Conservation (phyloP, 2,113 vertebrate species). For the Platichthys flesus region DNA sequence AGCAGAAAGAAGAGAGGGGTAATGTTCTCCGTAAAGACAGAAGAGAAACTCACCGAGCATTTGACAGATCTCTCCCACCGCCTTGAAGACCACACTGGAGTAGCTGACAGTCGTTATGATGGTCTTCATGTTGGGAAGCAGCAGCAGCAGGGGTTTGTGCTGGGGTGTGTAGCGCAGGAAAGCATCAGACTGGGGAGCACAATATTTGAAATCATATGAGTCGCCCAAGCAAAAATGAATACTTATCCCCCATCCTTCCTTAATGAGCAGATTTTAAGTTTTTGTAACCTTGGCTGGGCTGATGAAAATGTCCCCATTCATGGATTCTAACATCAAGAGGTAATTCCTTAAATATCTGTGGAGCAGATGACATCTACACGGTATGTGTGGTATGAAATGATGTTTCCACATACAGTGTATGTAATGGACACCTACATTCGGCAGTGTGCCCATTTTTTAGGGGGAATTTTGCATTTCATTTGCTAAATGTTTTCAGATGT, state of each 20-base stretch:
- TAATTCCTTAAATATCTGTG: background rate
- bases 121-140: conserved; percentile 92
- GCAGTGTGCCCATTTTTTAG: too few relatives aligned
- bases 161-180: conserved; percentile 92
- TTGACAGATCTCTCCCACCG: conserved; percentile 92
- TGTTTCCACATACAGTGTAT: too few relatives aligned
- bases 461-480: too few relatives aligned
- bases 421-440: too few relatives aligned
- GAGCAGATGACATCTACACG: too few relatives aligned
- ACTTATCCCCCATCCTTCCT: background rate
- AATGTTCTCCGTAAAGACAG: background rate
- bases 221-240: background rate
- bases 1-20: background rate
- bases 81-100: conserved; percentile 91
- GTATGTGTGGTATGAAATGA: too few relatives aligned
- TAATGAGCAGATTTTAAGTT: background rate
- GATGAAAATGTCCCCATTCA: background rate
- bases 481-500: too few relatives aligned
- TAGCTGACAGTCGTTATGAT: conserved; percentile 90
- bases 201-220: background rate
- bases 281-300: background rate
- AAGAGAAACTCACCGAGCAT: conserved; percentile 88
- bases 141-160: conserved; percentile 91
- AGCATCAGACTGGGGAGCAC: conserved; percentile 88
- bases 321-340: background rate